Conservation (phyloP, 2,888 invertebrate species). For the Odontomyia ornata region DNA sequence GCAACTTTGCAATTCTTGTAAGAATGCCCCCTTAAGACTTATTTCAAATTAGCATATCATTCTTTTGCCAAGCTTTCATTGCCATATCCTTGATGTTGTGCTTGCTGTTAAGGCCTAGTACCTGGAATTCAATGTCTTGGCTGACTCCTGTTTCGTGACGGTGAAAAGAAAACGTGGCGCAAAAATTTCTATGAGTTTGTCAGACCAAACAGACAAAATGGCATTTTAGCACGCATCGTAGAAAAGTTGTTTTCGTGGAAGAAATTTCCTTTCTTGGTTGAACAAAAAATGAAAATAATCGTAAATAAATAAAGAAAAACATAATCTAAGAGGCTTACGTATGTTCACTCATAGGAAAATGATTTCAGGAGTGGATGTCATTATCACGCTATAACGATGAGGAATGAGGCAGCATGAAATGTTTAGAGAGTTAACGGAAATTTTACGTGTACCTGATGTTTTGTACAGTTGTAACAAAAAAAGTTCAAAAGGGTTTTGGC, state of each 20-base stretch:
- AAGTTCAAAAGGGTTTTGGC: too few species aligned
- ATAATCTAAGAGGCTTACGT: too few species aligned
- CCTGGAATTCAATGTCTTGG: not conserved
- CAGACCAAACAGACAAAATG: conserved; percentile 3
- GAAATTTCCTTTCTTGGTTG: too few species aligned
- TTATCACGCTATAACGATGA: too few species aligned
- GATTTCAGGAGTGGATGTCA: too few species aligned
- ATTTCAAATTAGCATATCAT: conserved; percentile 33
- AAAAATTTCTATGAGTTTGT: not conserved
- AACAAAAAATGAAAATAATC: too few species aligned
- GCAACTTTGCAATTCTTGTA: not conserved
- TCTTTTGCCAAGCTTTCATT: not conserved
- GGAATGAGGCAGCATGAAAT: too few species aligned
- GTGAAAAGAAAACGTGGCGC: not conserved
- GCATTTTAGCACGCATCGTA: not conserved
- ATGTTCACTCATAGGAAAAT: too few species aligned
- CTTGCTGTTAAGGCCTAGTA: not conserved
- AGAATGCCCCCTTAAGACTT: not conserved
- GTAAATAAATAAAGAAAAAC: too few species aligned
- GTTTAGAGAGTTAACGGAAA: too few species aligned
- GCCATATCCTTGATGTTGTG: not conserved
- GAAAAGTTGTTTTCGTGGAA: not conserved
- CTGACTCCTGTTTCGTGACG: not conserved
- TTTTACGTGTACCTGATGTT: too few species aligned
- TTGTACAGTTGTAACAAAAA: too few species aligned